Conservation (phyloP, 1,140 invertebrate genomes). For the Octopus sinensis region DNA sequence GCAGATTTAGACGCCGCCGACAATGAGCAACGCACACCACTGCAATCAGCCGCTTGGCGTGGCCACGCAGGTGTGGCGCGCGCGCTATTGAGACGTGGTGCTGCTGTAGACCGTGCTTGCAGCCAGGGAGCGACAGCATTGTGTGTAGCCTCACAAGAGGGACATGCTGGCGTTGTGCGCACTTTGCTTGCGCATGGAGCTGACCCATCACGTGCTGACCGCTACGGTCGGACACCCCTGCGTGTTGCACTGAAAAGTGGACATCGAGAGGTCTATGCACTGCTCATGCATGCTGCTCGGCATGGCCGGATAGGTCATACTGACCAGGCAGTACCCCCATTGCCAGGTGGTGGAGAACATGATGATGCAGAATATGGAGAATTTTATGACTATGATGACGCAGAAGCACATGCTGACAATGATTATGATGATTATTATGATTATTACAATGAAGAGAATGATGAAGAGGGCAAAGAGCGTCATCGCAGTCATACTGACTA, state of each 20-base stretch:
- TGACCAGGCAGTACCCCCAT: too few relatives aligned
- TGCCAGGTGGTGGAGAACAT: too few relatives aligned
- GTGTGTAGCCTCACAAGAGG: conserved; percentile 90
- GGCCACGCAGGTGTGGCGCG: conserved; percentile 82
- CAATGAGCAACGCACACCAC: conserved; percentile 80
- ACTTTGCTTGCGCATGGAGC: conserved; percentile 83
- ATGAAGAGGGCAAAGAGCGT: too few relatives aligned
- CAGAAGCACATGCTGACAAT: too few relatives aligned
- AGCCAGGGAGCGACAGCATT: conserved; percentile 92
- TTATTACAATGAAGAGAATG: too few relatives aligned
- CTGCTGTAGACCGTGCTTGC: conserved; percentile 83
- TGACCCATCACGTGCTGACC: conserved; percentile 87
- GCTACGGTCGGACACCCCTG: conserved; percentile 78
- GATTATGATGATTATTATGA: too few relatives aligned
- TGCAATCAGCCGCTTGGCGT: conserved; percentile 94
- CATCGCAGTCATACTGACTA: too few relatives aligned
- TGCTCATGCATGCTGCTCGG: too few relatives aligned
- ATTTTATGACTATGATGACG: too few relatives aligned
- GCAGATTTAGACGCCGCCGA: conserved; percentile 86
- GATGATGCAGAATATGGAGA: too few relatives aligned
- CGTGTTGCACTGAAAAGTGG: conserved; percentile 76
- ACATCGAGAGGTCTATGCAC: conserved; percentile 52
- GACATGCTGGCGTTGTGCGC: conserved; percentile 85
- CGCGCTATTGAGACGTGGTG: conserved; percentile 64
- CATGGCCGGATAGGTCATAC: too few relatives aligned